Percentiles rank a stretch among this genome's conserved stretches.
Evolutionary conservation across 2,797 vertebrate genomes (phyloP).

Genomic region (Pyrrhura leucotis): DNA sequence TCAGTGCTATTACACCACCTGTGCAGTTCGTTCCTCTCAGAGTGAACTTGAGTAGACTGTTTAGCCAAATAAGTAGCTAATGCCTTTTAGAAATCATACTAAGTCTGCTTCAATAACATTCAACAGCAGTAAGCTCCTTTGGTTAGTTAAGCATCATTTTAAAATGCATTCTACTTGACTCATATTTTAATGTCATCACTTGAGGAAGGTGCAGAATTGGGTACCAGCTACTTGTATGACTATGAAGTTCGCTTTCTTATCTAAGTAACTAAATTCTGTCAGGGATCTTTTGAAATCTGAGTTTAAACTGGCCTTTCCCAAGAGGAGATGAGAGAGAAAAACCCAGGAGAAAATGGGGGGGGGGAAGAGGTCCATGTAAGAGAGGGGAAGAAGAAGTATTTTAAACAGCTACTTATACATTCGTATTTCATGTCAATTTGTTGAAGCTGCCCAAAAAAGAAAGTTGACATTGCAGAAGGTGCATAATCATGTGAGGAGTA

Average conservation of each 20-base stretch:
- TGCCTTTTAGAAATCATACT: not conserved
- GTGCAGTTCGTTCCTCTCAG: not conserved
- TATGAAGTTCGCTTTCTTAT: not conserved
- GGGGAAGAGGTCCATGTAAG: accelerated
- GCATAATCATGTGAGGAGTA: not conserved
- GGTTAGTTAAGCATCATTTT: not conserved
- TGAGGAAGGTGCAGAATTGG: not conserved
- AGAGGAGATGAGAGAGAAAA: not conserved
- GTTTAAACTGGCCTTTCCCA: not conserved
- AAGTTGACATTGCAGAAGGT: conserved; percentile 3
- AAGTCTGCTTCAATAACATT: not conserved
- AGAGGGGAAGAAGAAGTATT: not conserved
- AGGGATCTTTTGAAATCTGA: not conserved
- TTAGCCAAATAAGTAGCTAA: not conserved
- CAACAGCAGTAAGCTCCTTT: not conserved
- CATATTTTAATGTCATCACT: not conserved
- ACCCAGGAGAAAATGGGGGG: not conserved
- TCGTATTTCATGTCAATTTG: not conserved
- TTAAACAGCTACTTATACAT: not conserved
- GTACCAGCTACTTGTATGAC: not conserved
- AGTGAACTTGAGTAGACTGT: not conserved
- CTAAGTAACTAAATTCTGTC: not conserved
- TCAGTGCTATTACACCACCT: no score
- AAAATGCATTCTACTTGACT: not conserved
- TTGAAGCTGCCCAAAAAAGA: not conserved